Base-by-base conservation (phyloP, 2,797 vertebrate genomes). In the Acanthurus lineatus region DNA sequence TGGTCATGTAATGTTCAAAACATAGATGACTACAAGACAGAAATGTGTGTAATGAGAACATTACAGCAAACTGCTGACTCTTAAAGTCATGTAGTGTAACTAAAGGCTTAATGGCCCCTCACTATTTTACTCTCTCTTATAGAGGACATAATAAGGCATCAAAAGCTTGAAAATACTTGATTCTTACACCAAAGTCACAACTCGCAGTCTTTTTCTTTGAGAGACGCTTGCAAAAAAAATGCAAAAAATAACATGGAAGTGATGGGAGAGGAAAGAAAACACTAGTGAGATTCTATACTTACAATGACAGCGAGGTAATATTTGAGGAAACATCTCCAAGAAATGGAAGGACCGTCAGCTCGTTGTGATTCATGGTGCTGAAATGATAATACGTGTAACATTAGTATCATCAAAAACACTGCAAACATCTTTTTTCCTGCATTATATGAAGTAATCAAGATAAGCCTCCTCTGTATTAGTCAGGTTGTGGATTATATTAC, bases 361-460 rank as follows among this genome's bases (percentile, higher is more conserved):
- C 97, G 77, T 99, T 99, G 88, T 98, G 96, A 94, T 98, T 99
- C 96, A 99, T 95, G 90, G 95, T 96, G 86, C 98, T 99, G 90
- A 81, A 92, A 90, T 80, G 0, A 93, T 48, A 89, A 17, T 22
- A 2, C 75, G 64, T 7, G 44, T 1, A 56, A 73, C 7, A 53
- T 63, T n/a, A 59, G 15, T 5, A 47, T 58, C 20, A 3, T 62
- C 7, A 11, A 28, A 54, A 70, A 40, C 25, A 25, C 25, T 25
- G 25, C 25, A 25, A 25, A 25, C 25, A 25, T 25, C 25, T 25
- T 25, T 25, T 25, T 40, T 40, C 6, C 2, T 40, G 38, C 38
- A 40, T 40, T 0, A 25, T 3, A 61, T 42, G 10, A 51, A 61
- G 47, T 22, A 3, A 17, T 16, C 9, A 52, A 32, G 4, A 17